Conservation (phyloP, 2,113 vertebrate genomes). For the Leucopsar rothschildi region DNA sequence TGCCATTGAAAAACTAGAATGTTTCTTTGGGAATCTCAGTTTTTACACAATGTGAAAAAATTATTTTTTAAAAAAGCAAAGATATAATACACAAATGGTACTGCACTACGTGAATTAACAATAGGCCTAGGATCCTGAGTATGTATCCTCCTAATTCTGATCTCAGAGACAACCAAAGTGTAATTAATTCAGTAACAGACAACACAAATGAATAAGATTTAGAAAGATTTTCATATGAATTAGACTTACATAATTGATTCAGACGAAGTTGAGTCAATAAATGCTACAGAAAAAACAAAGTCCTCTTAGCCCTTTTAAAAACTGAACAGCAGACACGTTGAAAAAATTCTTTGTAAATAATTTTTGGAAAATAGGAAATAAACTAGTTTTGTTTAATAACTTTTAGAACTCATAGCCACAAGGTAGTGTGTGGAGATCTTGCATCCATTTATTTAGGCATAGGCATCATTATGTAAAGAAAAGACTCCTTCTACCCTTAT, state of each 20-base stretch:
- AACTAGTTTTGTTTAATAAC: not conserved
- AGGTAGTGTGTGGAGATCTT: not conserved
- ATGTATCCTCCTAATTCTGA: not conserved
- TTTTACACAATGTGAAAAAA: not conserved
- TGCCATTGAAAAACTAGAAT: not conserved
- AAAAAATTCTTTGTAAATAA: not conserved
- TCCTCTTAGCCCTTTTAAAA: not conserved
- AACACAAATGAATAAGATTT: not conserved
- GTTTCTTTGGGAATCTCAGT: not conserved
- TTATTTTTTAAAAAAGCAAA: not conserved
- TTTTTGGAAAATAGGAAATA: not conserved
- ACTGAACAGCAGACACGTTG: not conserved
- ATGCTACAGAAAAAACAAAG: not conserved
- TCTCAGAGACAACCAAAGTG: not conserved
- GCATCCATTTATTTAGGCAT: not conserved
- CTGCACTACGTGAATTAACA: not conserved
- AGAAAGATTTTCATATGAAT: not conserved
- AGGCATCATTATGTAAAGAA: not conserved
- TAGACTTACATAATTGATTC: not conserved
- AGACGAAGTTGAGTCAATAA: not conserved
- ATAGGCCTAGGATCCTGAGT: not conserved
- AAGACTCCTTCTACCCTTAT: not conserved
- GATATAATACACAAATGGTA: not conserved
- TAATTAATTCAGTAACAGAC: not conserved
- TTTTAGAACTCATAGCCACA: not conserved